Evolutionary conservation across 2,113 vertebrate genomes (phyloP).

Genomic region (Nematolebias whitei): DNA sequence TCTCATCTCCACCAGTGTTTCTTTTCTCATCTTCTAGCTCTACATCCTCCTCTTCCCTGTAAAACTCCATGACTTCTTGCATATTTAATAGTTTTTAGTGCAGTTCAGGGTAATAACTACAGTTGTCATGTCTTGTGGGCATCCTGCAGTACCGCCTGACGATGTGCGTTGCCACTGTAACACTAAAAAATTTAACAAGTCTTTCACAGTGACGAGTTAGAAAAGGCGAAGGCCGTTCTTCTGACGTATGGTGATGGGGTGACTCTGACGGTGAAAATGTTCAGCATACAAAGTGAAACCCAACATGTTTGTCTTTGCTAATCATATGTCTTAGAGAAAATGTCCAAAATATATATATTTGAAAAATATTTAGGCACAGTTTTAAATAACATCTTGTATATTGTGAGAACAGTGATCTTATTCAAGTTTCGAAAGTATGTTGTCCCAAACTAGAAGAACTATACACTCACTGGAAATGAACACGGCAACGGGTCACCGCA

Average conservation of each 20-base stretch:
- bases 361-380: no score
- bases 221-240: constrained; percentile 18
- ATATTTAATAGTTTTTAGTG: constrained; percentile 64
- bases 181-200: constrained; percentile 60
- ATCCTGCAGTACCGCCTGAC: constrained; percentile 26
- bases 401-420: no score
- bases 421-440: no score
- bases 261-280: no score
- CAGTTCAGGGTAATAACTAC: constrained; percentile 56
- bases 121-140: constrained; percentile 42
- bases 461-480: no score
- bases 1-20: constrained; percentile 3
- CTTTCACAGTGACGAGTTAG: constrained; percentile 33
- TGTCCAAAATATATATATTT: no score
- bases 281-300: no score
- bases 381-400: no score
- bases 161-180: constrained; percentile 36
- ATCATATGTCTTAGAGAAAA: no score
- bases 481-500: no score
- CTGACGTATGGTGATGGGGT: constrained; percentile 19
- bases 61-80: constrained; percentile 29
- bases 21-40: background rate
- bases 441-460: no score
- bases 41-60: constrained; percentile 2
- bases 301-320: no score